Evolutionary conservation across 2,797 vertebrate species (phyloP), one percentile per base, ranked within the genome.

Genomic region (Tarsius wallacei): DNA sequence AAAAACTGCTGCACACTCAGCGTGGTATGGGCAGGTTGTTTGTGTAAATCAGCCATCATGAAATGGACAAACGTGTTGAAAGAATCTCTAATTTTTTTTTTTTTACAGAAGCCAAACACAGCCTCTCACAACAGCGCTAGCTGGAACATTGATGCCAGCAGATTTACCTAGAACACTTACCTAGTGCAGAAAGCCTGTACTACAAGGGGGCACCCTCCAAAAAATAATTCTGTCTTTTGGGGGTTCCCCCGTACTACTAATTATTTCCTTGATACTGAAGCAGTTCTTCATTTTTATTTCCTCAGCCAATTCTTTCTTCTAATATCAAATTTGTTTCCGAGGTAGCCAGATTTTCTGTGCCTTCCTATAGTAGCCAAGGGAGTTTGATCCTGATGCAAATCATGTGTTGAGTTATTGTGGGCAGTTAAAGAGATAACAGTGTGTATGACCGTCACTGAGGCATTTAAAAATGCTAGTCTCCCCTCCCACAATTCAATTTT

Each of bases 391-490:
- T 36, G 55, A 96, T 33, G 71, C 85, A 91, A 49, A 66, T 15
- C 70, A 61, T 2, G 5, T 81, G 88, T 80, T 91, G 88, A 95
- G 88, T 96, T 93, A 95, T 14, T 1, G 28, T n/a, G 19, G 42
- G n/a, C 15, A 11, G 87, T 97, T 17, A 15, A 1, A 10, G n/a
- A 93, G 51, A 87, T 90, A 91, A 53, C 14, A 59, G 21, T 73
- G 22, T 33, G 57, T 73, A 49, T 68, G 82, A 83, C 83, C 82
- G 82, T 81, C 64, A 93, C 7, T 8, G 61, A 86, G 47, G 82
- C 82, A 77, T 91, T 96, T 63, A 96, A 64, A 96, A 93, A 93
- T 71, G 57, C 19, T 93, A 89, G 68, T 77, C 77, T 96, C 31
- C 42, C 57, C 87, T 87, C 82, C 88, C 57, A 85, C n/a, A 19